Evolutionary conservation across 1,140 invertebrate genomes (phyloP), one percentile per base, ranked within the genome.

Genomic region (Papilio xuthus): DNA sequence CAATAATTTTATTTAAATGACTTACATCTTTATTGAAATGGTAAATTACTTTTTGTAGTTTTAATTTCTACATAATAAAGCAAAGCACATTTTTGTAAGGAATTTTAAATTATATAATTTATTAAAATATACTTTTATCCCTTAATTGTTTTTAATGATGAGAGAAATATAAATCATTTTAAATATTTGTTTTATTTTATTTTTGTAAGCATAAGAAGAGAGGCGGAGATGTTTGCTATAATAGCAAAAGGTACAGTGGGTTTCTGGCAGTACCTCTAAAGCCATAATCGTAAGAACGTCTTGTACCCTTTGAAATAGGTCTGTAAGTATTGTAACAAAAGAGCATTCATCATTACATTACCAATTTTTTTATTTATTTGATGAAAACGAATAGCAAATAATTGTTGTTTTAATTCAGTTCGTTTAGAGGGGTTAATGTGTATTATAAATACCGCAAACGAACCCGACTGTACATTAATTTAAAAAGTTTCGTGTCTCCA

Each of bases 61-160:
- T 67, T 67, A 67, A 1, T 76, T 53, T n/a, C 28, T 42, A 76
- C 37, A 60, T 76, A 63, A 60, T 76, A 63, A 76, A 60, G 60
- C n/a, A 56, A 76, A 76, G 53, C 74, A 76, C 74, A 76, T 76
- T 76, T 76, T 76, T 76, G 56, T 63, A 63, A 63, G 28, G 13
- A 44, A 63, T 76, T 41, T 42, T 23, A 26, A 47, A 15, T 73
- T 47, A 73, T 13, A 32, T 63, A 63, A 63, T 42, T 75, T 76
- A 76, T 76, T 60, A 42, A 41, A 18, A 76, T 76, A n/a, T 60
- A 53, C 73, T 56, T 63, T 32, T 23, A 28, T 63, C 20, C 28
- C n/a, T 73, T 32, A 28, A 28, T 28, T 28, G 9, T 23, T 67
- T 60, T 23, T 13, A 28, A 28, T 67, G 28, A 15, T 15, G 7